Evolutionary conservation across 2,113 vertebrate species (phyloP), one percentile per base, ranked within the genome.

Genomic region (Serinus canaria): DNA sequence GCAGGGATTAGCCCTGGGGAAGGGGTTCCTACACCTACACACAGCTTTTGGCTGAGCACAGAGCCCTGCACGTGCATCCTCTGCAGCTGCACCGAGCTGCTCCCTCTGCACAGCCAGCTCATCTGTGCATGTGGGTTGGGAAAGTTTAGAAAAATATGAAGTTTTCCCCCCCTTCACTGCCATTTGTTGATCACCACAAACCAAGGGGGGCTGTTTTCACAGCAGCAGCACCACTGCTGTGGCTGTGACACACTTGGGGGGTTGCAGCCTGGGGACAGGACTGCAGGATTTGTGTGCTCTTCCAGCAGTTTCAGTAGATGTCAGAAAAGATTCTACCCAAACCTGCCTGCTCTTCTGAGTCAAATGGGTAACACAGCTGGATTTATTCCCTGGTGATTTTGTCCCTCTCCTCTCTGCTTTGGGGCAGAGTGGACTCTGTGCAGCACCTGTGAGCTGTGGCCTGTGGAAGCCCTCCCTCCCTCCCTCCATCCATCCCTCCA

Each of bases 51-150:
- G 87, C 46, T 16, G 41, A 31, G 43, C 4, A 63, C 76, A 41
- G 55, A 43, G 4, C 22, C 44, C 63, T 81, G 53, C 33, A 11
- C 0, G 0, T 64, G 66, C 50, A 60, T 33, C 63, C 41, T 27
- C 66, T 46, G 83, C 89, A 92, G 75, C 83, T 39, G 60, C 64
- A 60, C 23, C 0, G 1, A 78, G 78, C 60, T 70, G 89, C 66
- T 82, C 60, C 43, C 89, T 49, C 55, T 37, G 79, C 79, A 24
- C 82, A 60, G 28, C 16, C 0, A 0, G 39, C 63, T 39, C 2
- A 23, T 0, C 1, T 5, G 6, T 15, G 41, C 75, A n/a, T 0
- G 0, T 3, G 39, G 27, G 10, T 4, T 53, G 67, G 64, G 27
- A 30, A 84, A 43, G 27, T 37, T 31, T 15, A 41, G 41, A 77